A percentile compares a stretch with the other conserved stretches of the same genome.
phyloP scores from a whole-genome alignment of 2,888 invertebrate species.

The Slavum lentiscoides region DNA sequence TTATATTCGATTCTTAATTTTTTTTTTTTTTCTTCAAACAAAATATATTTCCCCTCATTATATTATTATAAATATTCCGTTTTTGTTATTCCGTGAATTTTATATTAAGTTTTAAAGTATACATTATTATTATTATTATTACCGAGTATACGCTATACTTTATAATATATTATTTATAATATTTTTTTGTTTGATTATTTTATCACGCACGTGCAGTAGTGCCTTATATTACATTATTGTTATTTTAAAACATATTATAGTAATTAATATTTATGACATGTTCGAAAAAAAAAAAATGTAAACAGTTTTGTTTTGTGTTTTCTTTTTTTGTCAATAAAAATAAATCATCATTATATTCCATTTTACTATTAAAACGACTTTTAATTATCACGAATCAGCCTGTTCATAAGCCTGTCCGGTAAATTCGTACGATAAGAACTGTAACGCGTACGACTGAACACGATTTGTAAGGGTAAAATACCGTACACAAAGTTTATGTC shows the following conservation, averaged over 20 bases:
- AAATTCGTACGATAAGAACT: no score
- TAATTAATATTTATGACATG: constrained; percentile 9
- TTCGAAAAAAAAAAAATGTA: constrained; percentile 11
- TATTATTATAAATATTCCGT: constrained; percentile 13
- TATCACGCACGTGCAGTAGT: constrained; percentile 3
- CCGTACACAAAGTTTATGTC: no score
- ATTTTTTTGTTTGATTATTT: constrained; percentile 18
- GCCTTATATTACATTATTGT: constrained; percentile 38
- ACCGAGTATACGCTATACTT: constrained; percentile 8
- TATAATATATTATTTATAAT: background rate
- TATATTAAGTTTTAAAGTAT: constrained; percentile 28
- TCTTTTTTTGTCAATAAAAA: constrained; percentile 22
- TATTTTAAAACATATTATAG: constrained; percentile 22
- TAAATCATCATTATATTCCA: background rate
- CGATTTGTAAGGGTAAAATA: no score
- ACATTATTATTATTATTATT: background rate
- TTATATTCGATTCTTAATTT: constrained; percentile 23
- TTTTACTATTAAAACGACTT: constrained; percentile 1
- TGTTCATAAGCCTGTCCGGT: no score
- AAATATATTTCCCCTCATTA: constrained; percentile 1
- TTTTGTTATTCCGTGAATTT: constrained; percentile 37
- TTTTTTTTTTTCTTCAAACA: background rate
- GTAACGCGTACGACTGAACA: no score
- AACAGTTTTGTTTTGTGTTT: constrained; percentile 9
- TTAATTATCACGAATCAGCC: background rate